These are phyloP conservation scores for Cyrtorhinus lividipennis DNA, from an alignment of 1,140 invertebrate species.

Conservation along the genomic window DNA sequence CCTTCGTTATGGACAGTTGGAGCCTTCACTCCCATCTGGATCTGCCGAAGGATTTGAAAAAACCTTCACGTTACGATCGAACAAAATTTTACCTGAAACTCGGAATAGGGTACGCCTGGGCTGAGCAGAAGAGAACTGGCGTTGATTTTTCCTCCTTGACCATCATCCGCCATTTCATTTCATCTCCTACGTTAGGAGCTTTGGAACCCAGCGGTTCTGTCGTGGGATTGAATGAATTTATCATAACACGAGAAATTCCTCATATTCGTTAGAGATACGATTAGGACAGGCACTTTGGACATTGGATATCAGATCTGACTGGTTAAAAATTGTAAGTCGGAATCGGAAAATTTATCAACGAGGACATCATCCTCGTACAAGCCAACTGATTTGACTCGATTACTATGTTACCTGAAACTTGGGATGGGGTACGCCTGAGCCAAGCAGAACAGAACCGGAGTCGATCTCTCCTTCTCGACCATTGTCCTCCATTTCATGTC, in stretches of 20 bases:
- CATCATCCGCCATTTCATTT: slow-evolving; percentile 16
- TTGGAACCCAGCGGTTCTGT: slow-evolving; percentile 54
- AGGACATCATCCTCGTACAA: too few species aligned
- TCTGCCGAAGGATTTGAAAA: slow-evolving; percentile 33
- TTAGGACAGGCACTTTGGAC: too few species aligned
- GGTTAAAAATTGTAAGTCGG: too few species aligned
- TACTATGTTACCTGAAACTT: slow-evolving; percentile 22
- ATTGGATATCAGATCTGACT: too few species aligned
- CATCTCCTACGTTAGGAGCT: slow-evolving; percentile 33
- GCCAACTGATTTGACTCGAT: too few species aligned
- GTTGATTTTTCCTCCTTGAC: neutral
- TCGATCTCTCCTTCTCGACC: neutral
- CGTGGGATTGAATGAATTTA: too few species aligned
- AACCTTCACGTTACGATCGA: neutral
- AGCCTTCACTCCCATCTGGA: slow-evolving; percentile 53
- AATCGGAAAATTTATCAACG: too few species aligned
- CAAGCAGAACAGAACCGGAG: slow-evolving; percentile 39
- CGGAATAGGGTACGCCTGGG: slow-evolving; percentile 44
- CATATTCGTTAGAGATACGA: too few species aligned
- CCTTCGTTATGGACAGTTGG: slow-evolving; percentile 45
- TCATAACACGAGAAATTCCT: too few species aligned
- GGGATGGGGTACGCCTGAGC: slow-evolving; percentile 29
- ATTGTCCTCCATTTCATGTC: slow-evolving; percentile 15
- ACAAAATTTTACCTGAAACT: slow-evolving; percentile 38
- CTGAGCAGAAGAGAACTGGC: slow-evolving; percentile 41